A percentile compares a stretch with the other conserved stretches of the same genome.
phyloP scores from a whole-genome alignment of 2,888 invertebrate genomes.

The Magallana nippona region DNA sequence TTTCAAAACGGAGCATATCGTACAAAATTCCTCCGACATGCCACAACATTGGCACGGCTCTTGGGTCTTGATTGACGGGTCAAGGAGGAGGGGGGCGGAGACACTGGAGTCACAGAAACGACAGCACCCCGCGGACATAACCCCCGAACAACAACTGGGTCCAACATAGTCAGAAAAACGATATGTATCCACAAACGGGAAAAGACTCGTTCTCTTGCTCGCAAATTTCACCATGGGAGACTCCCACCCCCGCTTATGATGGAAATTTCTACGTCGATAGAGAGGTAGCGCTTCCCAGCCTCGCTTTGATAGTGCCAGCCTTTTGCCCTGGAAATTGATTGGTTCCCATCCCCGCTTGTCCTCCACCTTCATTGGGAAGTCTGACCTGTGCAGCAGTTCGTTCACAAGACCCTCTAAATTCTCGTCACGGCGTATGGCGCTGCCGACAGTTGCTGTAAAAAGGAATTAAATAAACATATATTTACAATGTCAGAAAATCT shows the following conservation, averaged over 20 bases:
- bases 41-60: slow-evolving; percentile 7
- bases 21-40: slow-evolving; percentile 9
- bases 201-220: background rate
- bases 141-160: background rate
- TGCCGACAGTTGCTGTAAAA: background rate
- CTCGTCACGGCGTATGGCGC: background rate
- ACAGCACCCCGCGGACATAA: background rate
- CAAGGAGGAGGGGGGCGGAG: background rate
- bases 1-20: background rate
- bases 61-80: background rate
- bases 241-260: background rate
- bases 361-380: background rate
- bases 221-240: slow-evolving; percentile 1
- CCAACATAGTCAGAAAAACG: slow-evolving; percentile 1
- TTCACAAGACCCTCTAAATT: background rate
- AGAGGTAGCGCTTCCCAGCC: slow-evolving; percentile 9
- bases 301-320: background rate
- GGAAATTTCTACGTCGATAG: background rate
- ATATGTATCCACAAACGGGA: background rate
- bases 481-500: too few species aligned
- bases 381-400: background rate
- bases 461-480: too few species aligned
- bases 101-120: background rate
- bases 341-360: background rate
- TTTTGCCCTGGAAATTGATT: background rate